Conservation (phyloP, 35 echinoderm and acorn worm genomes). For the Ophiothrix spiculata region DNA sequence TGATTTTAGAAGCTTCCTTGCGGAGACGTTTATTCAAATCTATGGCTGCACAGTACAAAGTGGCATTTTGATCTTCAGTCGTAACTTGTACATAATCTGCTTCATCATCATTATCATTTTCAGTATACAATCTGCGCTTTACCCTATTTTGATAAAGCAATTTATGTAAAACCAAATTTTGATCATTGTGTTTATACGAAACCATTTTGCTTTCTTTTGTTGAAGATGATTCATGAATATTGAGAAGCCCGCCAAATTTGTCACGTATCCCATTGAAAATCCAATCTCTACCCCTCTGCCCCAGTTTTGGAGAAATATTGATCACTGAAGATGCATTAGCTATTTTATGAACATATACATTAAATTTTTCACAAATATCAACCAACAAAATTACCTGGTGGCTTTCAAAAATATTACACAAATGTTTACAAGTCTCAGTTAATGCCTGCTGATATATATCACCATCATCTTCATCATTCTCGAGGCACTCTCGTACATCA, state of each 20-base stretch:
- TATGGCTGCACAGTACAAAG: neutral
- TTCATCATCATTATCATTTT: neutral
- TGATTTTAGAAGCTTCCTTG: slow-evolving; percentile 1
- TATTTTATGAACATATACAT: too few species aligned
- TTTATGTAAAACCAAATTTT: slow-evolving; percentile 1
- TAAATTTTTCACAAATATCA: slow-evolving; percentile 14
- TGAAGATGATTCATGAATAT: neutral
- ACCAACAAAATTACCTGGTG: slow-evolving; percentile 9
- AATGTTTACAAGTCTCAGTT: neutral
- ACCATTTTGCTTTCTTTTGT: slow-evolving; percentile 12
- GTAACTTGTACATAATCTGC: neutral
- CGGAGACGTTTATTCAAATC: slow-evolving; percentile 19
- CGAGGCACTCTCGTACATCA: neutral
- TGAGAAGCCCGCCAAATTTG: slow-evolving; percentile 7
- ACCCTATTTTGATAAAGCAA: neutral
- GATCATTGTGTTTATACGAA: slow-evolving; percentile 2
- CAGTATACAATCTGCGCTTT: neutral
- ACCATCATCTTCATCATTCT: neutral
- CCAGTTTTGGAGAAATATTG: neutral
- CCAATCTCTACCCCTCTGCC: neutral
- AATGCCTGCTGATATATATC: neutral
- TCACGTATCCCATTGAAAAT: neutral
- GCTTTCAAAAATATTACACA: slow-evolving; percentile 17
- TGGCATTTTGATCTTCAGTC: neutral
- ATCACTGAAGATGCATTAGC: neutral